Percentiles rank a stretch among this genome's conserved stretches.
These are phyloP conservation scores for Crotalus helleri DNA, from an alignment of 2,113 vertebrate species.

Conservation along the genomic window DNA sequence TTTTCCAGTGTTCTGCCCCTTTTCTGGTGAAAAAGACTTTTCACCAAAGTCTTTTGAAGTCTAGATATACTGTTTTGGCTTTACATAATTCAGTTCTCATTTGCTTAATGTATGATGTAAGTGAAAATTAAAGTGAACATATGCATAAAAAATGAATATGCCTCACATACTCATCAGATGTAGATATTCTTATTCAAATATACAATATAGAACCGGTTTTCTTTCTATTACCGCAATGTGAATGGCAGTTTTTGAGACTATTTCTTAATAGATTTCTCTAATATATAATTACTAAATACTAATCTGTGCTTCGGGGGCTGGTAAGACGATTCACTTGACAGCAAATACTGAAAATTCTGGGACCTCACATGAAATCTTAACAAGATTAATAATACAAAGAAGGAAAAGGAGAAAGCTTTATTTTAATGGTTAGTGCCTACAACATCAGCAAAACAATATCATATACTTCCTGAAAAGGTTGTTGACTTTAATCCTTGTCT, in stretches of 20 bases:
- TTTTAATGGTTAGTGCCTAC: background rate
- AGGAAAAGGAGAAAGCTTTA: background rate
- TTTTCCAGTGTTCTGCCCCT: background rate
- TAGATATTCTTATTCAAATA: background rate
- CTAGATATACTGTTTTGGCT: background rate
- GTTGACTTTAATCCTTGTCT: background rate
- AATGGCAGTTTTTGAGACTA: constrained; percentile 3
- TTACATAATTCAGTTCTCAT: background rate
- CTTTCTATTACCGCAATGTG: background rate
- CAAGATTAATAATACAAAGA: background rate
- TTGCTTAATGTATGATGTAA: background rate
- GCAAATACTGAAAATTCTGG: background rate
- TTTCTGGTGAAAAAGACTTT: background rate
- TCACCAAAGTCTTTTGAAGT: background rate
- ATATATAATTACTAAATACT: background rate
- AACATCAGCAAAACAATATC: background rate
- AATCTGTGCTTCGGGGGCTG: background rate
- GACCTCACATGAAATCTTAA: background rate
- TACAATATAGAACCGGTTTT: background rate
- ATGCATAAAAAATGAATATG: background rate
- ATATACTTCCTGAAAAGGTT: background rate
- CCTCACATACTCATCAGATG: background rate
- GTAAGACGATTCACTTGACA: background rate
- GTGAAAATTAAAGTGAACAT: background rate
- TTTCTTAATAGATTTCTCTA: constrained; percentile 21